Percentiles rank a stretch among this genome's conserved stretches.
phyloP scores from a whole-genome alignment of 2,113 vertebrate genomes.

The rabbit (Oryctolagus cuniculus) region DNA sequence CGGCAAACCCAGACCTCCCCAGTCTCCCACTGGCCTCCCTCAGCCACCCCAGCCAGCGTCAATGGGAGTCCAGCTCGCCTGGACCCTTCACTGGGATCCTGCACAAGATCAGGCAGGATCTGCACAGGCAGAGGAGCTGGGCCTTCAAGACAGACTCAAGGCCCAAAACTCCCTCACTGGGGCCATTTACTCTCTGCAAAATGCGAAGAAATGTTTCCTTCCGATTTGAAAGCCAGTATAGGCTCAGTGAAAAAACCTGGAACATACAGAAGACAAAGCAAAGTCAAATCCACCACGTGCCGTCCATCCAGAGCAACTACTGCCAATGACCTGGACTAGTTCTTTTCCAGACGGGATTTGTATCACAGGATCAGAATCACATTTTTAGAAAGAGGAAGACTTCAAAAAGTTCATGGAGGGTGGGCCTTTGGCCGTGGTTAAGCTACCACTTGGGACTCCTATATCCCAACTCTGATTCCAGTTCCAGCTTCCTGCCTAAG shows the following conservation, averaged over 20 bases:
- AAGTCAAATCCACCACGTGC: not conserved
- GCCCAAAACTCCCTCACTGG: not conserved
- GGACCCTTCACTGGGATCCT: not conserved
- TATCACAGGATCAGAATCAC: not conserved
- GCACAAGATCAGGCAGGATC: not conserved
- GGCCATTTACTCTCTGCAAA: not conserved
- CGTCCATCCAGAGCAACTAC: not conserved
- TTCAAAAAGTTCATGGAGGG: too few species aligned
- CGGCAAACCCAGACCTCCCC: not conserved
- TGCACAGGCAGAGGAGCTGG: not conserved
- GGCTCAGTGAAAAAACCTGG: not conserved
- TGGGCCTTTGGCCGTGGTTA: too few species aligned
- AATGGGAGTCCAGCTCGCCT: not conserved
- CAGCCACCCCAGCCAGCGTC: not conserved
- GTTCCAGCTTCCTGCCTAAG: too few species aligned
- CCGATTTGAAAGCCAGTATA: not conserved
- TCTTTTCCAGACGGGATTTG: not conserved
- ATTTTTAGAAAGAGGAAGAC: too few species aligned
- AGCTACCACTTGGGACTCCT: too few species aligned
- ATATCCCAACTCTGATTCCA: too few species aligned
- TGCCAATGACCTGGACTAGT: not conserved
- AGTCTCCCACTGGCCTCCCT: fast-evolving
- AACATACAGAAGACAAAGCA: not conserved
- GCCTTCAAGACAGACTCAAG: not conserved
- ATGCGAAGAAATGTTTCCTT: not conserved